Evolutionary conservation across 53 echinoderm and acorn worm genomes (phyloP).

Genomic region (Holothuria leucospilota): DNA sequence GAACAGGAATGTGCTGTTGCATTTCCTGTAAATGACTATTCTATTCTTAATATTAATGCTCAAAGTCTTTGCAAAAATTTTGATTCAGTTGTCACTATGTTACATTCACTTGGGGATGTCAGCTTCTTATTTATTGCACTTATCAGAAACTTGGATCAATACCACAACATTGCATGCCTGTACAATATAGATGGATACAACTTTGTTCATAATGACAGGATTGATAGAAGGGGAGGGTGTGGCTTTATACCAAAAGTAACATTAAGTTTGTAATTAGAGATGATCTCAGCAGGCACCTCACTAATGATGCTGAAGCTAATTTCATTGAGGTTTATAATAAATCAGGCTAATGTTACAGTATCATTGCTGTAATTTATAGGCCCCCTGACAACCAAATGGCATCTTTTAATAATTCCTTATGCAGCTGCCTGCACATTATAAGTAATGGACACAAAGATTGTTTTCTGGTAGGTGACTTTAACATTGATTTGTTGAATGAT

Average conservation of each 20-base stretch:
- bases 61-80: background rate
- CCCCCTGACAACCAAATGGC: constrained; percentile 29
- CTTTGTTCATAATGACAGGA: constrained; percentile 10
- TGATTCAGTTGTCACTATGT: constrained; percentile 1
- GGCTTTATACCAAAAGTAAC: constrained; percentile 2
- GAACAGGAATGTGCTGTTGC: constrained; percentile 4
- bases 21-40: background rate
- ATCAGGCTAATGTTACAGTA: constrained; percentile 21
- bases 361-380: constrained; percentile 14
- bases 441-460: constrained; percentile 23
- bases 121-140: constrained; percentile 18
- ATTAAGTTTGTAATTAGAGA: no score
- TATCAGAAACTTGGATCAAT: constrained; percentile 8
- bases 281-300: background rate
- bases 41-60: background rate
- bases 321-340: constrained; percentile 27
- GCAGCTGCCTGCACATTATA: background rate
- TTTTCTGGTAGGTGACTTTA: no score
- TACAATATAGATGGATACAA: constrained; percentile 10
- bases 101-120: constrained; percentile 11
- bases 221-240: constrained; percentile 25
- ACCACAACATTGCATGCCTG: constrained; percentile 6
- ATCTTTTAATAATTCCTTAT: no score
- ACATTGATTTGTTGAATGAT: constrained; percentile 26
- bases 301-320: constrained; percentile 21